Evolutionary conservation across 2,888 invertebrate genomes (phyloP), one percentile per base, ranked within the genome.

Genomic region (Platycnemis pennipes): DNA sequence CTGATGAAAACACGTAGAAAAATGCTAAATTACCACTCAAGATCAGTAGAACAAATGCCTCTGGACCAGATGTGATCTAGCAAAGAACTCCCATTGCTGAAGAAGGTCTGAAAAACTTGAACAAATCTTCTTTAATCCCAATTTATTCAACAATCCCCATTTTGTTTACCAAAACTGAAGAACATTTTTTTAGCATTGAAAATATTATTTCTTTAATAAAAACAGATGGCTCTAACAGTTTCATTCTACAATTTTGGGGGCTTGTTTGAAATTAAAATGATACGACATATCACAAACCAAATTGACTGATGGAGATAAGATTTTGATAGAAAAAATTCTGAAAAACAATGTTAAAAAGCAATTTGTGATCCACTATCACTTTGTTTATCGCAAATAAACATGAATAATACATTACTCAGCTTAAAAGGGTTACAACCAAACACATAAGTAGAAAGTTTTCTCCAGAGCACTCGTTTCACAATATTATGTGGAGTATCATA

Each of bases 61-160:
- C 77, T 77, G 37, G 77, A 77, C 77, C 77, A 77, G n/a, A 77
- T 16, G 77, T 77, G 77, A 77, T 26, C 77, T 37, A 77, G 77
- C 77, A 77, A 77, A 37, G 31, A 77, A 77, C 37, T 77, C 77
- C 31, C 31, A 77, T 77, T 37, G 37, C 16, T 16, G 5, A 37
- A 77, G 77, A 46, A 46, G 13, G 53, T 31, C 88, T 53, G 7
- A 53, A 91, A 69, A 69, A 91, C 63, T 56, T 63, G 44, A 42
- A 91, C 56, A 63, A 91, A 63, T 69, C 26, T 49, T 42, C 44
- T 69, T 91, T 16, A 44, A 63, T 91, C 69, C 63, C 63, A 63
- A 45, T 91, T 91, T 91, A 63, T 69, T 91, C 45, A 91, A 89
- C 89, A 44, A 69, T 91, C 63, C 63, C 91, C 63, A 91, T 42